Percentiles rank a stretch among this genome's conserved stretches.
These are phyloP conservation scores for Podarcis lilfordi DNA, from an alignment of 2,797 vertebrate species.

Conservation along the genomic window DNA sequence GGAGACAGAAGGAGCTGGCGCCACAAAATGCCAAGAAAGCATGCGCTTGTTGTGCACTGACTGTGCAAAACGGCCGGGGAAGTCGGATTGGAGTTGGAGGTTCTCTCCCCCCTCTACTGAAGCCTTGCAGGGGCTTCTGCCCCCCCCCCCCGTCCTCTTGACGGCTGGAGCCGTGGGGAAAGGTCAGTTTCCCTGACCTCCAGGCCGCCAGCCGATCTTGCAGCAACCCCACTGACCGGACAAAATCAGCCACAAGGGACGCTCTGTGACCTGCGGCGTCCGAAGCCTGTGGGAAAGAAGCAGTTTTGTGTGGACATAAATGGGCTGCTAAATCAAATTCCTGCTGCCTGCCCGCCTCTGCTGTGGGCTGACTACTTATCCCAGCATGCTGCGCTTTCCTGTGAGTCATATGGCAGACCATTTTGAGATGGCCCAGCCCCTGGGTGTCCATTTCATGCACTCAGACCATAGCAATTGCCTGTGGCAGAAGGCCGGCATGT, in stretches of 20 bases:
- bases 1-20: not conserved
- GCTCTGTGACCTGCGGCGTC: not conserved
- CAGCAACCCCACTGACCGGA: not conserved
- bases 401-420: no score
- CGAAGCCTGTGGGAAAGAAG: no score
- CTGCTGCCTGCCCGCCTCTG: not conserved
- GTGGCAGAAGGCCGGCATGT: not conserved
- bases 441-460: not conserved
- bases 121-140: not conserved
- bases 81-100: no score
- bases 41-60: not conserved
- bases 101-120: no score
- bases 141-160: accelerated
- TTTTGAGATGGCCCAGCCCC: not conserved
- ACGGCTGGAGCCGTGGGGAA: not conserved
- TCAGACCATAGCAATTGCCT: no score
- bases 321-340: no score
- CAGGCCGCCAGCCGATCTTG: no score
- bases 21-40: not conserved
- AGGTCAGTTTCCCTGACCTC: not conserved
- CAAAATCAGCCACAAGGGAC: not conserved
- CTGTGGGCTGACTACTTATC: accelerated
- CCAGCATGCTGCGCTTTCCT: not conserved
- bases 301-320: no score
- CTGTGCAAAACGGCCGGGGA: not conserved